Evolutionary conservation across 1,140 invertebrate genomes (phyloP), one percentile per base, ranked within the genome.

Genomic region (Drosophila micromelanica): DNA sequence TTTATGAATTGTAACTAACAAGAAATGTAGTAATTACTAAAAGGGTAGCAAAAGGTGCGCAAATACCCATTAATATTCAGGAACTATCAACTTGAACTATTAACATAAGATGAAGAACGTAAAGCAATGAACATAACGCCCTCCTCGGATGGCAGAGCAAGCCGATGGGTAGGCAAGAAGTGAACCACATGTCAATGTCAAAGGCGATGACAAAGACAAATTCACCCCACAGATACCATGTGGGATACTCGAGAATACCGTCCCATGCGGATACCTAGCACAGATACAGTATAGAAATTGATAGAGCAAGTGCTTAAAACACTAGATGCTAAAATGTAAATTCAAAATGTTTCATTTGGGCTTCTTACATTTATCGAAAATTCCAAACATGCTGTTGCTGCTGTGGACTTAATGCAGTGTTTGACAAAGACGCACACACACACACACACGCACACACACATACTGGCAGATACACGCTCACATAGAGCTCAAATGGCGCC

Each of bases 181-280:
- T 77, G 45, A 68, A 69, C 69, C 82, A 87, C 81, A 86, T 76
- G 82, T 86, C 81, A 86, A 82, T 87, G 84, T 87, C 84, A 90
- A 87, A 68, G 73, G 69, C 85, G 76, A 84, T 87, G 84, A 87
- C 84, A 90, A 77, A 80, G 84, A 87, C 61, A 84, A 89, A 87
- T 89, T 84, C 48, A 73, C 65, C 68, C 67, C 13, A 23, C 23
- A 32, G n/a, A 35, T 4, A 27, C n/a, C 37, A 51, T 51, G 46
- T 38, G 13, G 15, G 13, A 32, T 43, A 32, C 42, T 48, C 42
- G n/a, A 7, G 5, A 23, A 5, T 63, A 60, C 27, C 54, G n/a
- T 37, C 12, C 46, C 30, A 45, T 9, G 35, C 43, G 15, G n/a
- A 15, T 57, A 67, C 43, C 43, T 73, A 46, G 46, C 8, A 9